Base-by-base conservation (phyloP, 2,797 vertebrate genomes). In the Centropyge bicolor region DNA sequence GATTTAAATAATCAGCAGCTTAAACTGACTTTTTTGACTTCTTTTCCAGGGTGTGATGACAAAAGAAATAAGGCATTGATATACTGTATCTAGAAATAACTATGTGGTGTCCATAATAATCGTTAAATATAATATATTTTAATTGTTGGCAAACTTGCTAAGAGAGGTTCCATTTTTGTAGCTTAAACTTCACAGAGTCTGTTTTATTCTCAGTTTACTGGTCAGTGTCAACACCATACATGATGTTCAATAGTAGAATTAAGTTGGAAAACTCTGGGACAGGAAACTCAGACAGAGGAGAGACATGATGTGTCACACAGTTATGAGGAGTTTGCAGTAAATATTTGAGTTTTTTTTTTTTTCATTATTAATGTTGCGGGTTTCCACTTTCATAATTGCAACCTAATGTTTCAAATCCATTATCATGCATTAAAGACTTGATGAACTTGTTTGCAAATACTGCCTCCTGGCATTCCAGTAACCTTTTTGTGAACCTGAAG, bases 401-500 rank as follows among this genome's bases (percentile, higher is more conserved):
- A n/a, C 2, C 22, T 9, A 8, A 59, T 46, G 1, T 40, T 77
- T 56, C 3, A 51, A 51, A 24, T 48, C 11, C 17, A 46, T 52
- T 48, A 7, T 74, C 3, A 31, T 36, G 22, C 46, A 78, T 19
- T 20, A 64, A 59, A 81, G 27, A n/a, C 10, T 19, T 45, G 11
- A 57, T 56, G 6, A 11, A 3, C 19, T 49, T 5, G 3, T 13
- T 54, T 35, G 19, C 14, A 55, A 20, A 60, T 40, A 27, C 31
- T 46, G 24, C 59, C 40, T 60, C 5, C 10, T 46, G 17, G 17
- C 24, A 68, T 62, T 17, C 7, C 27, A 43, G 1, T 54, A 56
- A 79, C 80, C 89, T 85, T 71, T 60, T 31, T 46, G 45, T 86
- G 89, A 92, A 87, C 87, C 49, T 52, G 20, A 54, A 62, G 20